Percentiles rank a stretch among this genome's conserved stretches.
Conservation (phyloP, 2,113 vertebrate species). For the Ondatra zibethicus region DNA sequence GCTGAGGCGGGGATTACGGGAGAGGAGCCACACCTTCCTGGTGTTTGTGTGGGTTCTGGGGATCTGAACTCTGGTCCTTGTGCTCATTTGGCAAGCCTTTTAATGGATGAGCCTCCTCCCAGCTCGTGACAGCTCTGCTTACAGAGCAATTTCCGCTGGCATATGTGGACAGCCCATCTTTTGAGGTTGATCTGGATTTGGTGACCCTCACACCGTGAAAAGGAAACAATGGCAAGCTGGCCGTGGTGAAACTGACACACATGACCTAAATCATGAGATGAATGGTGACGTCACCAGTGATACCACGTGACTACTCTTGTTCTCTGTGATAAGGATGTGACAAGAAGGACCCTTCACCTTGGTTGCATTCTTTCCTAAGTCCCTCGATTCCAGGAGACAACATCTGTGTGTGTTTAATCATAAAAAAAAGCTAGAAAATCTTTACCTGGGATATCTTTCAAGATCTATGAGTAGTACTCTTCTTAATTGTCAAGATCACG, state of each 20-base stretch:
- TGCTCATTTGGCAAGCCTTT: not conserved
- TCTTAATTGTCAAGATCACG: not conserved
- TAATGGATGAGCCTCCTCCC: not conserved
- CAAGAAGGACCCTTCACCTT: not conserved
- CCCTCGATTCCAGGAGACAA: not conserved
- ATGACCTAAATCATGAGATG: not conserved
- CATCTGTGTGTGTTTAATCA: not conserved
- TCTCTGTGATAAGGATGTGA: not conserved
- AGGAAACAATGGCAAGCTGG: not conserved
- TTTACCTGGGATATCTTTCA: not conserved
- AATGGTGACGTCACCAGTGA: not conserved
- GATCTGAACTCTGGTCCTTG: not conserved
- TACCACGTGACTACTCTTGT: fast-evolving
- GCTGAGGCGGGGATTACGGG: not conserved
- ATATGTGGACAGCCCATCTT: not conserved
- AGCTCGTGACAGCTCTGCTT: not conserved
- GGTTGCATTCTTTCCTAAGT: not conserved
- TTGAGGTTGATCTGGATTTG: no score
- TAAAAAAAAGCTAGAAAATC: not conserved
- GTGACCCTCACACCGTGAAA: not conserved
- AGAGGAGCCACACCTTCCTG: not conserved
- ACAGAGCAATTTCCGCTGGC: not conserved
- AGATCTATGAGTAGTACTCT: not conserved
- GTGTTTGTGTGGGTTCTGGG: not conserved
- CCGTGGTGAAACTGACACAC: not conserved